These are phyloP conservation scores for Siphamia tubifer DNA, from an alignment of 2,113 vertebrate species.

Conservation along the genomic window DNA sequence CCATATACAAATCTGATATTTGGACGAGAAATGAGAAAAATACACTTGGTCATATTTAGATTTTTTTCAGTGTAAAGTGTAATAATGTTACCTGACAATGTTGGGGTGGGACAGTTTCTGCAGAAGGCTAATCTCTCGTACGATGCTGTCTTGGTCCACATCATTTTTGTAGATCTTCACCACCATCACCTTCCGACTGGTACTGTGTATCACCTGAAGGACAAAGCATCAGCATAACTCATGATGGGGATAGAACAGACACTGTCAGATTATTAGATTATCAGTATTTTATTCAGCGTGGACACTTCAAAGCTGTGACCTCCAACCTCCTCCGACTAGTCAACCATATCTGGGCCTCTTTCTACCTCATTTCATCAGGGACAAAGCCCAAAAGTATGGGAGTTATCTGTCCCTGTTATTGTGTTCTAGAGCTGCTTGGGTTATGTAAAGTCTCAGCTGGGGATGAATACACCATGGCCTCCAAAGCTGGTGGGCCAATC, in stretches of 20 bases:
- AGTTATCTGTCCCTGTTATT: not conserved
- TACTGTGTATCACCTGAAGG: conserved; percentile 80
- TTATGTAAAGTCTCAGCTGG: conserved; percentile 49
- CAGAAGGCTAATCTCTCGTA: conserved; percentile 88
- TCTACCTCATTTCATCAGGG: conserved; percentile 19
- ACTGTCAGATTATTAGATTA: not conserved
- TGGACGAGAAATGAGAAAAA: too few relatives aligned
- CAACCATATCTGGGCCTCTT: not conserved
- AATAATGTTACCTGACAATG: conserved; percentile 82
- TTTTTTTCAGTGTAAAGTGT: too few relatives aligned
- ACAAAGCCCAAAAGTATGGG: conserved; percentile 25
- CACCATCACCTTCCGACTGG: conserved; percentile 85
- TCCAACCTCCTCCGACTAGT: not conserved
- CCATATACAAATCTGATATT: too few relatives aligned
- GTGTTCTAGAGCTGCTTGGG: not conserved
- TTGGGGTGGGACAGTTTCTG: conserved; percentile 91
- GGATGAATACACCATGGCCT: conserved; percentile 17
- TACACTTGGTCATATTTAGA: too few relatives aligned
- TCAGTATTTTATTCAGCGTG: not conserved
- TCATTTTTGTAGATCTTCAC: conserved; percentile 92
- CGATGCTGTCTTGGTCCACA: conserved; percentile 88
- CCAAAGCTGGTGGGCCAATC: conserved; percentile 44
- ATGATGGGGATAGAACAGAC: not conserved
- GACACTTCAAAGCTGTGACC: not conserved
- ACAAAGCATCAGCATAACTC: not conserved